Percentiles rank a stretch among this genome's conserved stretches.
phyloP scores from a whole-genome alignment of 1,140 invertebrate species.

The Zaprionus taronus region DNA sequence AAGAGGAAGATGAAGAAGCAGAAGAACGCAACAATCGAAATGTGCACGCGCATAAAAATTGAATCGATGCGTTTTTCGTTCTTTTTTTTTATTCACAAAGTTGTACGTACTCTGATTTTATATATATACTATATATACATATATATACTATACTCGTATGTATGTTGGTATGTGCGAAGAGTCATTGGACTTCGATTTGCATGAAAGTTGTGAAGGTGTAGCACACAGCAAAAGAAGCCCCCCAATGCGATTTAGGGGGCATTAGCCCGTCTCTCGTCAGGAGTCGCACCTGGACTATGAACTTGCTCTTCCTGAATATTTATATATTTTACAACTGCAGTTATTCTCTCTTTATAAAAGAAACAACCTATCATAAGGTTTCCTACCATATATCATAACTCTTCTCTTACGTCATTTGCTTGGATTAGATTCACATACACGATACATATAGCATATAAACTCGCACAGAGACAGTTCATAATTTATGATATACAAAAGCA shows the following conservation, averaged over 20 bases:
- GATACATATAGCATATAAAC: too few relatives aligned
- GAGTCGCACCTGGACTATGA: not conserved
- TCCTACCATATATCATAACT: too few relatives aligned
- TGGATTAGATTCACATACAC: not conserved
- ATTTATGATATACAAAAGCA: not conserved
- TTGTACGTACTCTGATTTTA: conserved; percentile 11
- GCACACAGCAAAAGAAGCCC: conserved; percentile 13
- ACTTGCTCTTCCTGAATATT: not conserved
- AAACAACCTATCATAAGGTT: too few relatives aligned
- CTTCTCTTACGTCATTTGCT: not conserved
- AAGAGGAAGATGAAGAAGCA: conserved; percentile 2
- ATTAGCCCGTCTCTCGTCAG: conserved; percentile 5
- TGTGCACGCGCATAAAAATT: conserved; percentile 50
- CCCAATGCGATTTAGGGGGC: conserved; percentile 8
- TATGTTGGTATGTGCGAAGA: not conserved
- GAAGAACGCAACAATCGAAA: conserved; percentile 16
- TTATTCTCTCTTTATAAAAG: too few relatives aligned
- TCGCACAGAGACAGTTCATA: not conserved
- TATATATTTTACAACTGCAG: not conserved
- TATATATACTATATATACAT: conserved; percentile 12
- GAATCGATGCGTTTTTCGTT: conserved; percentile 63
- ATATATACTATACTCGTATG: conserved; percentile 16
- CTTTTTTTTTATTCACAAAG: conserved; percentile 24
- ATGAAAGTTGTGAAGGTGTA: conserved; percentile 34
- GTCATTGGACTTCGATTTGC: conserved; percentile 43